These are phyloP conservation scores for Anolis sagrei DNA, from an alignment of 2,113 vertebrate species.

Conservation along the genomic window DNA sequence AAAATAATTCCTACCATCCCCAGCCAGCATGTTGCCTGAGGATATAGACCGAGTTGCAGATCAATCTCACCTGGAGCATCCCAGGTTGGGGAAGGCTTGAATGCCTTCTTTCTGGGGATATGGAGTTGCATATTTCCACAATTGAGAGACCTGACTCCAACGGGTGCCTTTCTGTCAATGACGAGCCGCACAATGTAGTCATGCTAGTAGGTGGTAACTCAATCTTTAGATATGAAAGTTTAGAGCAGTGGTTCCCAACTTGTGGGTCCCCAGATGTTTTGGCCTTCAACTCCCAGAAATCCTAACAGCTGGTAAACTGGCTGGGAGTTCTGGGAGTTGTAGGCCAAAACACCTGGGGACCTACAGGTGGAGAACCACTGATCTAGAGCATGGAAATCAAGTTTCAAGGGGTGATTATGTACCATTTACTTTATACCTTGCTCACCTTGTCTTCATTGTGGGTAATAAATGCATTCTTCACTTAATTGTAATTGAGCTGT, in stretches of 20 bases:
- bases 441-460: too few species aligned
- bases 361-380: too few species aligned
- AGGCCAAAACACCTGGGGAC: too few species aligned
- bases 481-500: neutral
- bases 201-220: neutral
- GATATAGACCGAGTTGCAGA: neutral
- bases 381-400: neutral
- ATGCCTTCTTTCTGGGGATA: neutral
- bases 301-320: too few species aligned
- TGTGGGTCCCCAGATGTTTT: too few species aligned
- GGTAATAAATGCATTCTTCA: neutral
- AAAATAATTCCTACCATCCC: neutral
- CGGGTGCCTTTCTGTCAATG: neutral
- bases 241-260: too few species aligned
- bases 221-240: neutral
- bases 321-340: too few species aligned
- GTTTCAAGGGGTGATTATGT: neutral
- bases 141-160: neutral
- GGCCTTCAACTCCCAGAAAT: too few species aligned
- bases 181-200: neutral
- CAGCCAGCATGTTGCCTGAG: neutral
- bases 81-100: neutral
- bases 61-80: neutral
- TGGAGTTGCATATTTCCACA: neutral
- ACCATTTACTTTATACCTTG: neutral